Conservation (phyloP, 2,797 vertebrate species). For the Lepidocolaptes lacrymiger region DNA sequence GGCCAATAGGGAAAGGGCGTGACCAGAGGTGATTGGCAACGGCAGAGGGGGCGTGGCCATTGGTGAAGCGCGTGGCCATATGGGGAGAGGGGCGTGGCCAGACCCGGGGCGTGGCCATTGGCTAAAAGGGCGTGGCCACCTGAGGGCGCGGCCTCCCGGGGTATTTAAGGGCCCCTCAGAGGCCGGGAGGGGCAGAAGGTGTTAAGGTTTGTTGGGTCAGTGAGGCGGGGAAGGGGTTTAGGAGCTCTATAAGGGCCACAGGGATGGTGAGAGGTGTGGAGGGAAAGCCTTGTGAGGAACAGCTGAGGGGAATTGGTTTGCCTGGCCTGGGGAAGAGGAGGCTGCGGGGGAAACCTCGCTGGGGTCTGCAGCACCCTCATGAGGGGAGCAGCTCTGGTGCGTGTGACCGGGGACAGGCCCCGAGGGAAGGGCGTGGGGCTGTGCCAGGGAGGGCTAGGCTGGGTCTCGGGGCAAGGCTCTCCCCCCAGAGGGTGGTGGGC, state of each 20-base stretch:
- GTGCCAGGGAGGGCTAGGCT: fast-evolving
- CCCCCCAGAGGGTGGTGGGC: fast-evolving
- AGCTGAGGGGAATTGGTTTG: neutral
- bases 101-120: too few species aligned
- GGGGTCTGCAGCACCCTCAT: fast-evolving
- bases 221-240: too few species aligned
- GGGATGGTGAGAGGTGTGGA: fast-evolving
- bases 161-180: neutral
- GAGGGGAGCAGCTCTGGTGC: too few species aligned
- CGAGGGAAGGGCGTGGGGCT: fast-evolving
- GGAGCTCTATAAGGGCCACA: too few species aligned
- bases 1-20: neutral
- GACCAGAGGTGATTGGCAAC: too few species aligned
- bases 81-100: too few species aligned
- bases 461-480: fast-evolving
- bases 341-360: fast-evolving
- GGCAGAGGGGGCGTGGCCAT: too few species aligned
- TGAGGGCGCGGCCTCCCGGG: neutral
- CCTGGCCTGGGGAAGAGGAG: neutral
- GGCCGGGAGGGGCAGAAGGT: too few species aligned
- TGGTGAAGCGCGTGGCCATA: too few species aligned
- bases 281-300: fast-evolving
- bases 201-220: neutral
- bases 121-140: neutral
- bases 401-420: fast-evolving